phyloP scores from a whole-genome alignment of 2,888 invertebrate genomes.

The Lapara coniferarum region DNA sequence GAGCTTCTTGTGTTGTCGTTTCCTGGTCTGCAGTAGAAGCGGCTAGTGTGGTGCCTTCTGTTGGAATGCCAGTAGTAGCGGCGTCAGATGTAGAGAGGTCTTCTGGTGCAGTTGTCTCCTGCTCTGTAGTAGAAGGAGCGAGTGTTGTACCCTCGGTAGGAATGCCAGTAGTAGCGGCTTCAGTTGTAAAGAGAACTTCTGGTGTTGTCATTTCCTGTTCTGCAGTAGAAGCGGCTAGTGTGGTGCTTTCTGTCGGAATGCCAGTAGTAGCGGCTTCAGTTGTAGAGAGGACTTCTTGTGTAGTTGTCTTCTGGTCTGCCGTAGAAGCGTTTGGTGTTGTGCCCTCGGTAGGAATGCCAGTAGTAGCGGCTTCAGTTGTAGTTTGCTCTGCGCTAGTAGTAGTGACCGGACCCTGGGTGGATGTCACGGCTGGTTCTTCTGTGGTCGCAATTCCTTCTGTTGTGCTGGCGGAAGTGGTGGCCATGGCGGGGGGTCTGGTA shows the following conservation, averaged over 20 bases:
- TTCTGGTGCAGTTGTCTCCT: not conserved
- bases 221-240: not conserved
- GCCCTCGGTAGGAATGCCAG: not conserved
- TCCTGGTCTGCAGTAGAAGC: not conserved
- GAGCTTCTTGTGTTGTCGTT: not conserved
- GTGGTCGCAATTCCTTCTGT: slow-evolving; percentile 1
- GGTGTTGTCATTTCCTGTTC: not conserved
- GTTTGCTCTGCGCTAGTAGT: not conserved
- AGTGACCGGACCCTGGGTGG: too few species aligned
- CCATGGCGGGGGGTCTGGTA: slow-evolving; percentile 10
- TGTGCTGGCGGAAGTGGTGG: not conserved
- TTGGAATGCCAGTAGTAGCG: slow-evolving; percentile 3
- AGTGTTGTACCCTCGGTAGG: slow-evolving; percentile 3
- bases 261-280: slow-evolving; percentile 18
- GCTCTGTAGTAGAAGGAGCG: not conserved
- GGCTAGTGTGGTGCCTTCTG: not conserved
- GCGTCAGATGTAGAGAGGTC: not conserved
- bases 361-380: slow-evolving; percentile 1
- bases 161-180: not conserved
- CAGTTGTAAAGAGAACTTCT: slow-evolving; percentile 4
- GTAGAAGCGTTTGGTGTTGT: too few species aligned
- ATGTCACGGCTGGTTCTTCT: not conserved
- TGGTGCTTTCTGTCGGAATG: not conserved
- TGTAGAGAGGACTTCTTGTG: slow-evolving; percentile 18
- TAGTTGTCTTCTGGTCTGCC: not conserved